These are phyloP conservation scores for Dusona sp. DNA, from an alignment of 2,888 invertebrate species.

Conservation along the genomic window DNA sequence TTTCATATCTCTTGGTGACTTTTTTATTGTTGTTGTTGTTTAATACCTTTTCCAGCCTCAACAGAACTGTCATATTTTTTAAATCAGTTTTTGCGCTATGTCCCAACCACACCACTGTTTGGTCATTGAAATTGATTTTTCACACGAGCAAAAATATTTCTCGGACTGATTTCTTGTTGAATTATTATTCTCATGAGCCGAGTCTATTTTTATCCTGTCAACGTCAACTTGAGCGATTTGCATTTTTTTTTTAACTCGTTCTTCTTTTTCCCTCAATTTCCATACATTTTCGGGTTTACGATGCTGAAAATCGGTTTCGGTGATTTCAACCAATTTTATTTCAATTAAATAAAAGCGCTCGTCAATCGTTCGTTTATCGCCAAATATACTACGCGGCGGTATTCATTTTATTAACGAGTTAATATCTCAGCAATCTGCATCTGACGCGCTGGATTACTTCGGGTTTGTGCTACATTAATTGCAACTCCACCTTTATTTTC, in stretches of 20 bases:
- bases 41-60: constrained; percentile 10
- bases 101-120: neutral
- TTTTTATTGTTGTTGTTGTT: constrained; percentile 7
- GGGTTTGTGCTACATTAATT: too few species aligned
- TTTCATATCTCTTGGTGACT: constrained; percentile 28
- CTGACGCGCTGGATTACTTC: neutral
- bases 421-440: neutral
- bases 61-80: constrained; percentile 29
- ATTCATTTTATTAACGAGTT: neutral
- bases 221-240: constrained; percentile 2
- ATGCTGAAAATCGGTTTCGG: constrained; percentile 3
- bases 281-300: neutral
- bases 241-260: neutral
- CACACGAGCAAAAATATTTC: constrained; percentile 11
- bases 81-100: constrained; percentile 11
- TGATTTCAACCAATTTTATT: neutral
- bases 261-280: neutral
- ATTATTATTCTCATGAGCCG: constrained; percentile 3
- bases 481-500: neutral
- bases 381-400: neutral
- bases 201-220: constrained; percentile 14
- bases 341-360: neutral
- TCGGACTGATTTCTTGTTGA: constrained; percentile 25
- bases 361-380: neutral
- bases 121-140: constrained; percentile 31